Base-by-base conservation (phyloP, 2,797 vertebrate genomes). In the Myoxocephalus aenaeus region DNA sequence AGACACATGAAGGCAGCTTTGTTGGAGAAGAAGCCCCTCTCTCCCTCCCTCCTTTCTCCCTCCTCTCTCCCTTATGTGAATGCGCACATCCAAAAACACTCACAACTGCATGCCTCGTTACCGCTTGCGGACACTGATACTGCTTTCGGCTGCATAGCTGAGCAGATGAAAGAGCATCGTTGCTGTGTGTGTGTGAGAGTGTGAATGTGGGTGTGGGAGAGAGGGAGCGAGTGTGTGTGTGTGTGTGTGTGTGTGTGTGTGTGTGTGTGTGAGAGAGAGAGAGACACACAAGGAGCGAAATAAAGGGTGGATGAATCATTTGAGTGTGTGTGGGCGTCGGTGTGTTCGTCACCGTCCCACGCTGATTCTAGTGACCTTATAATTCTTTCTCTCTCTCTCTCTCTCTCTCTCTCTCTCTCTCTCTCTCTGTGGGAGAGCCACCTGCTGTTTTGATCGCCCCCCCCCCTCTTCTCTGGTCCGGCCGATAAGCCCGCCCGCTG, bases 1-100 rank as follows among this genome's bases (percentile, higher is more conserved):
- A 89, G 87, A 91, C 83, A 87, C 90, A 94, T 94, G 92, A 94
- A 94, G 90, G 90, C 80, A 20, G 90, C 93, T 94, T 94, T 95
- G 94, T 93, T 92, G 84, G 78, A 83, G 65, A 79, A 89, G 83
- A 79, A 83, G 73, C 51, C 74, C 70, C 68, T 40, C 53, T 58
- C 73, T 32, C 58, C 42, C 63, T 25, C 50, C 25, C 71, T 54
- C 25, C 62, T 12, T n/a, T 22, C 51, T 51, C 65, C 18, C 65
- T 25, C 64, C 63, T 15, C 67, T 4, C 65, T 67, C 67, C 61
- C 58, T n/a, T 38, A 44, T 27, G 36, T 42, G 20, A 40, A 40
- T 25, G n/a, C 61, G 15, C 54, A 57, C 29, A 64, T 32, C 51
- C 59, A 80, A 59, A 85, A 84, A 46, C 44, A 54, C 67, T 75